Evolutionary conservation across 2,113 vertebrate species (phyloP).

Genomic region (Pterophyllum scalare): DNA sequence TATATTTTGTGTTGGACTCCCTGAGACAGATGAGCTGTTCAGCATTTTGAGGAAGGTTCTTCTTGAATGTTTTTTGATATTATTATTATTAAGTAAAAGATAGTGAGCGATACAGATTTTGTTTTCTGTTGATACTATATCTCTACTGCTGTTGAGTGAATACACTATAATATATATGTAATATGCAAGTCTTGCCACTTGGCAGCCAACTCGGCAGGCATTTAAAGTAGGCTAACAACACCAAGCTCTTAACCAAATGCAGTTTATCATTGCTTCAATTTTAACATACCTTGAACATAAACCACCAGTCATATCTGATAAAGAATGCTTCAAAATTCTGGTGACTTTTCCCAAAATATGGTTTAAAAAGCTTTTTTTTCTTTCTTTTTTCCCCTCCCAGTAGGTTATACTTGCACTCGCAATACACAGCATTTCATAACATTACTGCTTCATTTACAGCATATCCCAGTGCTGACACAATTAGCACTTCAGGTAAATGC

Average conservation of each 20-base stretch:
- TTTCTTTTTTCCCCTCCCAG: background rate
- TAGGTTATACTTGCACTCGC: background rate
- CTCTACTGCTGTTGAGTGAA: background rate
- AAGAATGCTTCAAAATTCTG: background rate
- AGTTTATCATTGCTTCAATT: background rate
- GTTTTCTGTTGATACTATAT: background rate
- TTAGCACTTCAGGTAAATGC: background rate
- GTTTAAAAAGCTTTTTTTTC: rapidly evolving
- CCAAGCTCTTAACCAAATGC: background rate
- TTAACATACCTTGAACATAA: background rate
- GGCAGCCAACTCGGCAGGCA: background rate
- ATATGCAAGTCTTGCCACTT: background rate
- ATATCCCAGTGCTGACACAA: background rate
- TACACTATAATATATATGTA: background rate
- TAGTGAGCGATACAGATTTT: background rate
- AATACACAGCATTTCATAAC: background rate
- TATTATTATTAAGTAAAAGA: background rate
- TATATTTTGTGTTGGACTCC: slow-evolving; percentile 68
- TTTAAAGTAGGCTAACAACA: background rate
- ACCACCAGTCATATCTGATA: background rate
- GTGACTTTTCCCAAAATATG: background rate
- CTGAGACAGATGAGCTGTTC: slow-evolving; percentile 64
- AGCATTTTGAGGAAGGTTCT: slow-evolving; percentile 14
- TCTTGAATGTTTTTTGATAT: slow-evolving; percentile 22
- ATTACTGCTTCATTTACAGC: background rate